A percentile compares a stretch with the other conserved stretches of the same genome.
These are phyloP conservation scores for Abrostola triplasia DNA, from an alignment of 2,888 invertebrate species.

Conservation along the genomic window DNA sequence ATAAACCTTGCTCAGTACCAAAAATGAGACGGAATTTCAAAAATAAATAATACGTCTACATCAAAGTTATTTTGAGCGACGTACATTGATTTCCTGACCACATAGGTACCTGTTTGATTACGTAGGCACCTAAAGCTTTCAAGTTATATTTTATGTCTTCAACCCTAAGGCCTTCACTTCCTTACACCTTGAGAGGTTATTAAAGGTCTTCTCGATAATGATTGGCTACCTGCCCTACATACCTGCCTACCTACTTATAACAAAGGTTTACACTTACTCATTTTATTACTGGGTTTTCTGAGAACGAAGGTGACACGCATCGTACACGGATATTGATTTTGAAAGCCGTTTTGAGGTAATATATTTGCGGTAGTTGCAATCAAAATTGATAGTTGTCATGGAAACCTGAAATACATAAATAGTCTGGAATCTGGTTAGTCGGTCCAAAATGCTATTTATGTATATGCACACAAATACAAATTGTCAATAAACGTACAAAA, in stretches of 20 bases:
- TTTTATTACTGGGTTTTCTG: conserved; percentile 13
- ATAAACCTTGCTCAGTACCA: too few relatives aligned
- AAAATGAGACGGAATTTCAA: too few relatives aligned
- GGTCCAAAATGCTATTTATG: too few relatives aligned
- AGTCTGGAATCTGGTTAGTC: too few relatives aligned
- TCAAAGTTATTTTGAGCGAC: neutral
- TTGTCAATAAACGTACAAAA: too few relatives aligned
- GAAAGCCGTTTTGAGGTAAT: too few relatives aligned
- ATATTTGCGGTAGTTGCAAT: too few relatives aligned
- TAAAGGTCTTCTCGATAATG: conserved; percentile 19
- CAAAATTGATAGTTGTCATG: too few relatives aligned
- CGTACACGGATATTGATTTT: conserved; percentile 12
- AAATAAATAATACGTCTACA: neutral
- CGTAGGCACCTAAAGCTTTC: conserved; percentile 10
- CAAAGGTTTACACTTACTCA: neutral
- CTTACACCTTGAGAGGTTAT: conserved; percentile 33
- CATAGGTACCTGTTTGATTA: conserved; percentile 2
- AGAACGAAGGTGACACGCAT: conserved; percentile 11
- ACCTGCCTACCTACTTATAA: neutral
- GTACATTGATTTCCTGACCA: neutral
- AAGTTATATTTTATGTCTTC: neutral
- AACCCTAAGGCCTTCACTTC: conserved; percentile 44
- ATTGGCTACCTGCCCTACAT: conserved; percentile 9
- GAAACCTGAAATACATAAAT: too few relatives aligned
- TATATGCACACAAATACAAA: neutral